Conservation (phyloP, 2,113 vertebrate species). For the Marmota flaviventris region DNA sequence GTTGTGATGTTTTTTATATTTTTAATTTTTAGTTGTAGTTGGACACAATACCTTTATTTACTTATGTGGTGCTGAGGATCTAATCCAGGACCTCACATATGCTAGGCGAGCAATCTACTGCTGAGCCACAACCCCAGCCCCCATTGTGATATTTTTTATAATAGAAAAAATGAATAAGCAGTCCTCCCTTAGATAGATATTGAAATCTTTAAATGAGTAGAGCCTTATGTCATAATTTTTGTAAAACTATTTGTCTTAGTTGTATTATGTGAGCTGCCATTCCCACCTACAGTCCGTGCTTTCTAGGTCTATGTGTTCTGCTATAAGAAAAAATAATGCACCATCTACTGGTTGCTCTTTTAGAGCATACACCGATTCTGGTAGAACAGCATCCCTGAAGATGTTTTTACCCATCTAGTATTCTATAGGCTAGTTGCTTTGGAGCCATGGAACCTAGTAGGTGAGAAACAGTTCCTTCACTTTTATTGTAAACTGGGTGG, state of each 20-base stretch:
- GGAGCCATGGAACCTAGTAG: neutral
- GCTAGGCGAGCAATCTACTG: too few relatives aligned
- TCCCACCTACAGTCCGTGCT: neutral
- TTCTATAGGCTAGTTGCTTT: neutral
- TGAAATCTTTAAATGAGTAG: conserved; percentile 32
- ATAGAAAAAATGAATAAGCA: conserved; percentile 1
- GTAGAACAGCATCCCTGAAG: neutral
- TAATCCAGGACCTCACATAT: too few relatives aligned
- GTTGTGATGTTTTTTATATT: conserved; percentile 7
- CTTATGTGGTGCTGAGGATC: too few relatives aligned
- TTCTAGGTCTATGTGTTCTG: neutral
- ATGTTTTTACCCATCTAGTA: neutral
- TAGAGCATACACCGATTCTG: neutral
- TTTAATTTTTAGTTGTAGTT: too few relatives aligned
- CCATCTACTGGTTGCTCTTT: neutral
- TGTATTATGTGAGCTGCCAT: neutral
- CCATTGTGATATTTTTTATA: conserved; percentile 8
- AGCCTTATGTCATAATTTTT: conserved; percentile 8
- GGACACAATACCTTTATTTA: too few relatives aligned
- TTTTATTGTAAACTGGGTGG: conserved; percentile 13
- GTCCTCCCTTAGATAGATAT: neutral
- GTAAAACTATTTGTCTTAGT: neutral
- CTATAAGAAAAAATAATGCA: neutral
- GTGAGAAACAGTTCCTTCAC: neutral
- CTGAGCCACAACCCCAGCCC: too few relatives aligned